Evolutionary conservation across 2,113 vertebrate genomes (phyloP).

Genomic region (Tetrax tetrax): DNA sequence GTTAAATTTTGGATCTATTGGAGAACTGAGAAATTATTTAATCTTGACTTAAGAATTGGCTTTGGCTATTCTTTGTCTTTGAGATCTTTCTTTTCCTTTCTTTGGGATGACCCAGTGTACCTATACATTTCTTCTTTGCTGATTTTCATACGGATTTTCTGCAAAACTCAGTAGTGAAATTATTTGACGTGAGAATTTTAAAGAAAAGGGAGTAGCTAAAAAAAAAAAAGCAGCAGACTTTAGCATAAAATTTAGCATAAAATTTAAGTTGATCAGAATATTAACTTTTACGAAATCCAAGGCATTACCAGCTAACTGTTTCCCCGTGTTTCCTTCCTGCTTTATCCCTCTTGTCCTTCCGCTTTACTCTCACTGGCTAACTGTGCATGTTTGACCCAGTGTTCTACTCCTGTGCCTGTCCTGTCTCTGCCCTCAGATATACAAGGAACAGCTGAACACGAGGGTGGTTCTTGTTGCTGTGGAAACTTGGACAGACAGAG

Average conservation of each 20-base stretch:
- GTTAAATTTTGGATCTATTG: neutral
- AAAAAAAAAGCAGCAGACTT: neutral
- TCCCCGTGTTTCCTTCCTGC: slow-evolving; percentile 73
- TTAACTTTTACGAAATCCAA: neutral
- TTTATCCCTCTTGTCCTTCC: slow-evolving; percentile 73
- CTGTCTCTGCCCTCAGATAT: slow-evolving; percentile 86
- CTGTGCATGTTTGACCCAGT: slow-evolving; percentile 78
- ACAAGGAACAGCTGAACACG: slow-evolving; percentile 96
- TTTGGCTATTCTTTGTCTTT: neutral
- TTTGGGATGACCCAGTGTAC: neutral
- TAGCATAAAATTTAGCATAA: too few relatives aligned
- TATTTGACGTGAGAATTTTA: neutral
- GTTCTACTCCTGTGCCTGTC: slow-evolving; percentile 82
- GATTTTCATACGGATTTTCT: neutral
- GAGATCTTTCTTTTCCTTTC: neutral
- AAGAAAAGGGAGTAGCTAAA: neutral
- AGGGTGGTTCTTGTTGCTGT: slow-evolving; percentile 94
- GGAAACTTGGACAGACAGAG: slow-evolving; percentile 95
- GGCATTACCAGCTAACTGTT: slow-evolving; percentile 63
- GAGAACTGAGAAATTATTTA: neutral
- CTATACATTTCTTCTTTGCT: neutral
- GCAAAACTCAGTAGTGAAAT: neutral
- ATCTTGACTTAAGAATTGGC: neutral
- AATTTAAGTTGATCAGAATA: neutral
- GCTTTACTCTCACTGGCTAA: slow-evolving; percentile 72